Evolutionary conservation across 2,113 vertebrate genomes (phyloP).

Genomic region (Asarcornis scutulata): DNA sequence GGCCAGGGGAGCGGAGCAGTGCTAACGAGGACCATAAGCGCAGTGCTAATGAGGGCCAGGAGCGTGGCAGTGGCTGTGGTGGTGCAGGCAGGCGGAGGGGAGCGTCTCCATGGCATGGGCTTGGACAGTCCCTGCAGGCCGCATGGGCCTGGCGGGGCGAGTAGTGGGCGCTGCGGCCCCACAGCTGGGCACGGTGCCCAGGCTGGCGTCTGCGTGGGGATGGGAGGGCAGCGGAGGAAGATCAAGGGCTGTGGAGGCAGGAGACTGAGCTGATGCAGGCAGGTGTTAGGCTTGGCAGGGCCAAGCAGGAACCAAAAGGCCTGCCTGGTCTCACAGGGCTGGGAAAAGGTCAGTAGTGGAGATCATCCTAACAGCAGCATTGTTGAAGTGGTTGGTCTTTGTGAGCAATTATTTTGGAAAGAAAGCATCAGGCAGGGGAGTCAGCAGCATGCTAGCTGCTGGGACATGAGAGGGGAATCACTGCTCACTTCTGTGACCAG

Average conservation of each 20-base stretch:
- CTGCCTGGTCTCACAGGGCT: neutral
- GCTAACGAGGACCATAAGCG: neutral
- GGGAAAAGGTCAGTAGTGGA: neutral
- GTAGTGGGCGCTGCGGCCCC: neutral
- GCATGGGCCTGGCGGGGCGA: neutral
- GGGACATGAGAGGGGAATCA: neutral
- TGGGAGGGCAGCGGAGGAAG: neutral
- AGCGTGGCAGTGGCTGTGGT: neutral
- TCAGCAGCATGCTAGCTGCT: neutral
- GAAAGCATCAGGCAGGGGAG: neutral
- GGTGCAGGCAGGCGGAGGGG: neutral
- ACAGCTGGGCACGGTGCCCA: neutral
- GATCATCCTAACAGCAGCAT: neutral
- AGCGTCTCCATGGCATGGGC: neutral
- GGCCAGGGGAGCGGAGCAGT: neutral
- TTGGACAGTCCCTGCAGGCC: neutral
- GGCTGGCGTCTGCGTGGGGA: neutral
- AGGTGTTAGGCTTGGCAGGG: neutral
- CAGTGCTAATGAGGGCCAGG: constrained; percentile 14
- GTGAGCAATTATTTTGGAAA: neutral
- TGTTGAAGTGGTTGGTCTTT: neutral
- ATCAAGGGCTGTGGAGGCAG: rapidly evolving
- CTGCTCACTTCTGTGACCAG: neutral
- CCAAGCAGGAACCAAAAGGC: neutral
- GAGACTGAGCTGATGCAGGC: neutral